Conservation (phyloP, 2,797 vertebrate genomes). For the Premnoplex brunnescens region DNA sequence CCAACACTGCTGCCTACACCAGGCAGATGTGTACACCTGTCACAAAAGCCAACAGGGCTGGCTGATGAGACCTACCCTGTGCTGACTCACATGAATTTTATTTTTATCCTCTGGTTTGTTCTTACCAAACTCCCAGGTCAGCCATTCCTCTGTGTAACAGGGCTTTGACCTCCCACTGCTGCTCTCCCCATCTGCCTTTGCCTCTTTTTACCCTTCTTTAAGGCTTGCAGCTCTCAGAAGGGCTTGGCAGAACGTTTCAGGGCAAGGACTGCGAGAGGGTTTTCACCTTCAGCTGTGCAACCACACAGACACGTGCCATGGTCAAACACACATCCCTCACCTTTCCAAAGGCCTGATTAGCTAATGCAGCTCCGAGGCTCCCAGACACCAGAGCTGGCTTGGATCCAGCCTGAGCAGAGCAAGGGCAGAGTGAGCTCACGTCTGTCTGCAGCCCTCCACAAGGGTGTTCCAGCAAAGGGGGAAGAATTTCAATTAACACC, state of each 20-base stretch:
- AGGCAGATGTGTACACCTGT: background rate
- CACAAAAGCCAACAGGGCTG: background rate
- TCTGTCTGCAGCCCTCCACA: background rate
- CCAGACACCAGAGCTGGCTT: background rate
- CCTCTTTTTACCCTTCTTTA: background rate
- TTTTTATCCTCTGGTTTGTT: background rate
- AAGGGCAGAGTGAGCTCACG: conserved; percentile 36
- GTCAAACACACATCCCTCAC: background rate
- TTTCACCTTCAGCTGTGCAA: background rate
- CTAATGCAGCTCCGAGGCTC: background rate
- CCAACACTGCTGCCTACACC: fast-evolving
- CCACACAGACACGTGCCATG: background rate
- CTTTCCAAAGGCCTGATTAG: background rate
- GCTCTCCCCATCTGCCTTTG: background rate
- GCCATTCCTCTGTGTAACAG: background rate
- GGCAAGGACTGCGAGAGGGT: background rate
- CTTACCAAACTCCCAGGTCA: background rate
- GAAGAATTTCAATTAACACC: background rate
- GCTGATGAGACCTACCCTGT: background rate
- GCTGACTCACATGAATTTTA: background rate
- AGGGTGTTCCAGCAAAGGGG: background rate
- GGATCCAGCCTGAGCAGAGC: background rate
- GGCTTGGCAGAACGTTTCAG: background rate
- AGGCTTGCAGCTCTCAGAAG: background rate
- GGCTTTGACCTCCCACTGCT: background rate